Evolutionary conservation across 2,888 invertebrate species (phyloP).

Genomic region (Sinohyriopsis cumingii): DNA sequence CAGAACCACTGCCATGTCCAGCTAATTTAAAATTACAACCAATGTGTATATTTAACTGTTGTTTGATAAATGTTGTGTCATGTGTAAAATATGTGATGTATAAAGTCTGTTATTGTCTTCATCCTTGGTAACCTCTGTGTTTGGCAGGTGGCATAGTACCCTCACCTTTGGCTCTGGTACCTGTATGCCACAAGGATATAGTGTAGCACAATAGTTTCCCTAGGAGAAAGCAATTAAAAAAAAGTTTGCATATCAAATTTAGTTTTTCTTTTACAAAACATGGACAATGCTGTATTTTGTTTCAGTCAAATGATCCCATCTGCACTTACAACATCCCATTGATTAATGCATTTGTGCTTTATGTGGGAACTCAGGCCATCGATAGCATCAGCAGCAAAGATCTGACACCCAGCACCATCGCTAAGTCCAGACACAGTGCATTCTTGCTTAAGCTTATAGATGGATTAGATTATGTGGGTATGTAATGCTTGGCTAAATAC

Average conservation of each 20-base stretch:
- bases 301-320: conserved; percentile 79
- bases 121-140: too few species aligned
- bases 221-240: not conserved
- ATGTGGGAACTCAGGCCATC: conserved; percentile 98
- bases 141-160: too few species aligned
- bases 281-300: not conserved
- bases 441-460: conserved; percentile 99
- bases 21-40: too few species aligned
- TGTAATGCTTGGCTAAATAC: not conserved
- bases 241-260: not conserved
- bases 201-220: too few species aligned
- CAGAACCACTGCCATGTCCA: too few species aligned
- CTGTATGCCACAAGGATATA: too few species aligned
- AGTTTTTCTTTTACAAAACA: not conserved
- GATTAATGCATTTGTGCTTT: conserved; percentile 98
- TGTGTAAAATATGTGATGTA: too few species aligned
- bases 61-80: too few species aligned
- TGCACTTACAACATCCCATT: conserved; percentile 87
- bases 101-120: too few species aligned
- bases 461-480: conserved; percentile 91
- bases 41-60: too few species aligned
- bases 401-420: conserved; percentile 83
- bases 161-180: too few species aligned
- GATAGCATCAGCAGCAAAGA: conserved; percentile 91
- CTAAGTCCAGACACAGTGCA: conserved; percentile 98